Evolutionary conservation across 2,113 vertebrate species (phyloP).

Genomic region (Prunella fulvescens): DNA sequence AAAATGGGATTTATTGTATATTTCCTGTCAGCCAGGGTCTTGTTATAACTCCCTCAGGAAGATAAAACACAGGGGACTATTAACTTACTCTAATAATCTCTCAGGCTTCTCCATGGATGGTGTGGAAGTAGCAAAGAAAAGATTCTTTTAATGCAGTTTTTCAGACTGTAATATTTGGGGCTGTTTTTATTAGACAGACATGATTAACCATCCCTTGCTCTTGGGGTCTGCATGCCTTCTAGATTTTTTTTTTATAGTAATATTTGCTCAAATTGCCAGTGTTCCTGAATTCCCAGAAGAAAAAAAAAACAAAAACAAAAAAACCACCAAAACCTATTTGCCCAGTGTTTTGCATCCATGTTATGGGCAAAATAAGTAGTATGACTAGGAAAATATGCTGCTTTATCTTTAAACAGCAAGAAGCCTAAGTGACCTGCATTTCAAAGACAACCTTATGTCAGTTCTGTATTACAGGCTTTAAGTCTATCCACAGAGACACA

Average conservation of each 20-base stretch:
- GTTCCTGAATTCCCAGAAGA: not conserved
- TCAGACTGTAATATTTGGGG: not conserved
- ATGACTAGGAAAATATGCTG: not conserved
- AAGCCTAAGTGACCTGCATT: not conserved
- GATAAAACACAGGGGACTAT: slow-evolving; percentile 44
- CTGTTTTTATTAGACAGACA: not conserved
- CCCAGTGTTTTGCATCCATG: not conserved
- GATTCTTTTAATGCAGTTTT: not conserved
- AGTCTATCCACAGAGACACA: fast-evolving
- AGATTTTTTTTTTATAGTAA: not conserved
- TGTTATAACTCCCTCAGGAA: slow-evolving; percentile 44
- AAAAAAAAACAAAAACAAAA: too few relatives aligned
- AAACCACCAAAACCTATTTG: not conserved
- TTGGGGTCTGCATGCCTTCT: not conserved
- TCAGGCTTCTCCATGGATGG: not conserved
- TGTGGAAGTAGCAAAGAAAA: not conserved
- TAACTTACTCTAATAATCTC: slow-evolving; percentile 41
- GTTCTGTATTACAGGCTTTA: not conserved
- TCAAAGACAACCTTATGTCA: not conserved
- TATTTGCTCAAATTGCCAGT: not conserved
- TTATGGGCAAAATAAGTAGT: not conserved
- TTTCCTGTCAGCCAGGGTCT: slow-evolving; percentile 48
- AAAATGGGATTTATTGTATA: slow-evolving; percentile 65
- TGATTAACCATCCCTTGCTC: not conserved
- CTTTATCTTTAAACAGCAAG: not conserved